A percentile compares a stretch with the other conserved stretches of the same genome.
phyloP scores from a whole-genome alignment of 2,888 invertebrate genomes.

The Agonopterix arenella region DNA sequence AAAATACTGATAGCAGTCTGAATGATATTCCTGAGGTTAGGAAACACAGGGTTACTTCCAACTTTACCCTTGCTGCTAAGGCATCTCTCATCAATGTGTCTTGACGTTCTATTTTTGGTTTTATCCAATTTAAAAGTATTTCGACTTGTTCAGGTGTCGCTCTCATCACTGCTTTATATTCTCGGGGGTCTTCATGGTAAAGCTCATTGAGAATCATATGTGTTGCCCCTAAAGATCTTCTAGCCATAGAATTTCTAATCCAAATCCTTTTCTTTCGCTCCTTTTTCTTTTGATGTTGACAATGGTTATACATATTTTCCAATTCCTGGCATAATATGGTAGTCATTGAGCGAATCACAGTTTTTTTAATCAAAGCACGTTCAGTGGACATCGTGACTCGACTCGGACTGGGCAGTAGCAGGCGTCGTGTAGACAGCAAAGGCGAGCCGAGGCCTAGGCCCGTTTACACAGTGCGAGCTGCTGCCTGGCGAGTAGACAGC shows the following conservation, averaged over 20 bases:
- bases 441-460: conserved; percentile 12
- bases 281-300: conserved; percentile 6
- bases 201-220: conserved; percentile 12
- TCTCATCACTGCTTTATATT: conserved; percentile 8
- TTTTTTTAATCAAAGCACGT: conserved; percentile 12
- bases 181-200: conserved; percentile 11
- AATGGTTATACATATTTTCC: conserved; percentile 12
- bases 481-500: conserved; percentile 13
- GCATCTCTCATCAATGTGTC: conserved; percentile 21
- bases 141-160: conserved; percentile 14
- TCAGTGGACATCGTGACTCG: too few relatives aligned
- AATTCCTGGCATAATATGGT: conserved; percentile 12
- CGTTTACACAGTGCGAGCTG: conserved; percentile 4
- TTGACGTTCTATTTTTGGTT: conserved; percentile 14
- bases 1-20: conserved; percentile 10
- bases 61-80: conserved; percentile 19
- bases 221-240: conserved; percentile 12
- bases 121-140: conserved; percentile 15
- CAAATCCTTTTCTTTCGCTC: conserved; percentile 13
- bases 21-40: conserved; percentile 19
- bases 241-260: conserved; percentile 13
- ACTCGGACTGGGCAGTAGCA: conserved; percentile 13
- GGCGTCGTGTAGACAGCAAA: conserved; percentile 9
- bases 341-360: conserved; percentile 11
- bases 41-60: conserved; percentile 19